Evolutionary conservation across 2,797 vertebrate species (phyloP), one percentile per base, ranked within the genome.

Genomic region (Syngnathus acus): DNA sequence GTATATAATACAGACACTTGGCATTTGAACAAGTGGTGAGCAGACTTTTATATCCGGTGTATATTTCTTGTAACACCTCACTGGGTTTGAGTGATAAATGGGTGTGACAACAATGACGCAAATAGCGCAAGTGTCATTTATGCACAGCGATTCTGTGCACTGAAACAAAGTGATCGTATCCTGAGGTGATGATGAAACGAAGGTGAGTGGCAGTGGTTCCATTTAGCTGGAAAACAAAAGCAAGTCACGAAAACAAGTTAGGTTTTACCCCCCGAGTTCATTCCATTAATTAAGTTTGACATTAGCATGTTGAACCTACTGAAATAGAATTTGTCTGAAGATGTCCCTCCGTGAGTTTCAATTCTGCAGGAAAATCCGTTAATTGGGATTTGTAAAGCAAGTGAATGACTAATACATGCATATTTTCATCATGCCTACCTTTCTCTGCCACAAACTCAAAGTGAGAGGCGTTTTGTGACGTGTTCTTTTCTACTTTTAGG

Each of bases 121-220:
- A 39, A 59, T 40, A 38, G 38, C 21, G 59, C 14, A 2, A 51
- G 16, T 67, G 51, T 84, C 62, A 79, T 39, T 80, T 78, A 68
- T 90, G 83, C 42, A 92, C 67, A 61, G 68, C 73, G 63, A 92
- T 81, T 69, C 87, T 91, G 81, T 96, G 93, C 78, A 98, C 92
- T 14, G 95, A 94, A 26, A 94, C 92, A 89, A 99, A 98, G 73
- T 95, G 93, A 82, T 98, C 94, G 65, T 93, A 95, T 83, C 90
- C 96, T 50, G 93, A 92, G 23, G 90, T 74, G 84, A 99, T 91
- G 81, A 96, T 88, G 82, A 98, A 94, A 69, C 94, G 92, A 81
- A 99, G 82, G 68, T 95, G 92, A 66, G 89, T 92, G 62, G 92
- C 92, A 4, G 83, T 90, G 64, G 79, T 85, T 73, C 90, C 93